Percentiles rank a stretch among this genome's conserved stretches.
These are phyloP conservation scores for Rhyacophila brunnea DNA, from an alignment of 1,140 invertebrate species.

Conservation along the genomic window DNA sequence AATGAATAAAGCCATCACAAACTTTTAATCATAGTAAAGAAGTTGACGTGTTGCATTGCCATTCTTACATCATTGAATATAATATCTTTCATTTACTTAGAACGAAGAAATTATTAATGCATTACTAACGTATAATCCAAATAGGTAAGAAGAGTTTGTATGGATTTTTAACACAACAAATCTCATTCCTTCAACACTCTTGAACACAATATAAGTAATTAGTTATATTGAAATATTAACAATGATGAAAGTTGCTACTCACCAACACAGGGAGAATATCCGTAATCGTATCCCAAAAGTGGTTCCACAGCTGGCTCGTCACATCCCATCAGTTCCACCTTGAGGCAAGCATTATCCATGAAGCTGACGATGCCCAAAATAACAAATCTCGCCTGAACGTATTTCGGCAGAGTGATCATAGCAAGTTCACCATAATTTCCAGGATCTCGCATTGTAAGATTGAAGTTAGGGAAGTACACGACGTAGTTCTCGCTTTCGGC, in stretches of 20 bases:
- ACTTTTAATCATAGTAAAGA: no score
- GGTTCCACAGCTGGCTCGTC: constrained; percentile 78
- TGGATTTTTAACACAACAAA: no score
- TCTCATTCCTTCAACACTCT: no score
- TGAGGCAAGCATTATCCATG: constrained; percentile 94
- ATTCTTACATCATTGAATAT: no score
- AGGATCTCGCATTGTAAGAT: constrained; percentile 87
- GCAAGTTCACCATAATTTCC: constrained; percentile 93
- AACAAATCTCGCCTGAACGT: constrained; percentile 89
- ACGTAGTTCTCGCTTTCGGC: constrained; percentile 91
- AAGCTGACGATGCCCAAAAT: constrained; percentile 93
- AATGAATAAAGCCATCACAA: no score
- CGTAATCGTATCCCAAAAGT: constrained; percentile 88
- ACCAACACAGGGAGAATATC: constrained; percentile 89
- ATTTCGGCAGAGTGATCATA: constrained; percentile 92
- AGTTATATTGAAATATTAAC: no score
- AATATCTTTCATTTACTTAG: no score
- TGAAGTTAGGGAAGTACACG: constrained; percentile 95
- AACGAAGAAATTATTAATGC: no score
- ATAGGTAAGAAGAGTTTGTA: no score
- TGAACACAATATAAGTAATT: no score
- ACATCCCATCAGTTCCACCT: constrained; percentile 95
- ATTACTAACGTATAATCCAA: no score
- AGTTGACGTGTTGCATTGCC: no score
- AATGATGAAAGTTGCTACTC: constrained; percentile 42